phyloP scores from a whole-genome alignment of 2,888 invertebrate genomes.

The Ypsolopha sequella region DNA sequence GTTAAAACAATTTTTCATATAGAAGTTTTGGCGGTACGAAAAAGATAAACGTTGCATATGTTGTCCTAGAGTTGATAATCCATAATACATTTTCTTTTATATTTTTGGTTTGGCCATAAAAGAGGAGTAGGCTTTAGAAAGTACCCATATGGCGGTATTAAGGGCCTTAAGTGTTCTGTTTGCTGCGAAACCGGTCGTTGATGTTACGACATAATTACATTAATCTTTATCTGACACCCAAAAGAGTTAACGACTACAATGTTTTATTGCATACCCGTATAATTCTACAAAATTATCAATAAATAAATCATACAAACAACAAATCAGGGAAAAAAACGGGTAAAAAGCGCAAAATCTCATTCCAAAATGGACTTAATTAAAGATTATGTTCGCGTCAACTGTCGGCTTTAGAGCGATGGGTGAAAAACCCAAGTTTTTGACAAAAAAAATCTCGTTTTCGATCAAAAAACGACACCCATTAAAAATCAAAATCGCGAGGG shows the following conservation, averaged over 20 bases:
- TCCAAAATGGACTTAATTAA: slow-evolving; percentile 64
- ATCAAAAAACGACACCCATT: slow-evolving; percentile 55
- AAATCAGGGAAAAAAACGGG: slow-evolving; percentile 26
- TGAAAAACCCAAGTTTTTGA: slow-evolving; percentile 33
- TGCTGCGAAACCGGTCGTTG: not conserved
- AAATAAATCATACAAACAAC: slow-evolving; percentile 51
- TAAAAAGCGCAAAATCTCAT: slow-evolving; percentile 19
- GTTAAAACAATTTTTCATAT: no score
- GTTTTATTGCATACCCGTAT: slow-evolving; percentile 12
- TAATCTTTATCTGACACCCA: slow-evolving; percentile 13
- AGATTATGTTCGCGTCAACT: slow-evolving; percentile 69
- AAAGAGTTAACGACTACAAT: slow-evolving; percentile 7
- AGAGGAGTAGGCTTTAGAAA: no score
- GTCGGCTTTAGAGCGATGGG: slow-evolving; percentile 60
- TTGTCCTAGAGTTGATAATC: no score
- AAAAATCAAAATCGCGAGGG: slow-evolving; percentile 48
- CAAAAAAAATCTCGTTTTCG: slow-evolving; percentile 40
- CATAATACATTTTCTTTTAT: no score
- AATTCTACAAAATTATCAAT: slow-evolving; percentile 36
- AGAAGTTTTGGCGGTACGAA: no score
- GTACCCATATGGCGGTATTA: no score
- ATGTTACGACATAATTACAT: not conserved
- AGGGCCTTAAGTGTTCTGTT: no score
- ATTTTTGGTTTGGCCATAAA: no score
- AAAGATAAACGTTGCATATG: no score